Base-by-base conservation (phyloP, 2,797 vertebrate genomes). In the Notolepis coatsorum region DNA sequence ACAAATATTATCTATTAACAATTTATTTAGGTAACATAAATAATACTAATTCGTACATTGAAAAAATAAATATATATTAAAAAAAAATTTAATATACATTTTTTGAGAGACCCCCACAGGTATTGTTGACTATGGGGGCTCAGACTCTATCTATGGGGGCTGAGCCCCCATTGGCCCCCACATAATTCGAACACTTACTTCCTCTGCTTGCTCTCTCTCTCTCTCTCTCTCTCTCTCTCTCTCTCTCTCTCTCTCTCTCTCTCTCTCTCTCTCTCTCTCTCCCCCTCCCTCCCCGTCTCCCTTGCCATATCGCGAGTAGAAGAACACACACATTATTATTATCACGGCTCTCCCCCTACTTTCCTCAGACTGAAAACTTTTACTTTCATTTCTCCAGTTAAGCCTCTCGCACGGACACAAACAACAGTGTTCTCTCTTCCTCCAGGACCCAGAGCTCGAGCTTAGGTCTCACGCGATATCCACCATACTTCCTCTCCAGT, bases 361-460 rank as follows among this genome's bases (percentile, higher is more conserved):
- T 66, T 60, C 24, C 17, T 68, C 15, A 21, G 21, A 12, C 51
- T 67, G 58, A 53, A 31, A 70, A 71, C 38, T 58, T 35, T 38
- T 75, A 61, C 64, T 77, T 77, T 53, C 12, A 38, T 59, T 73
- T 72, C 64, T 54, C 30, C 60, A 60, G 50, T 74, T 62, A 52
- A 71, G 56, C 54, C 12, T 45, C 5, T 18, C 73, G 66, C 31
- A 45, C 52, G 39, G 60, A 65, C 65, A 17, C 66, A 62, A 66
- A 50, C 35, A 71, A 79, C 55, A 23, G 53, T 54, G 62, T 46
- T 73, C 65, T 81, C 72, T 84, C 73, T 83, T 81, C 82, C 77
- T 86, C 42, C 69, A 80, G 84, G 81, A 86, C 80, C n/a, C n/a
- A n/a, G n/a, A n/a, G 71, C 78, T 75, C 71, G 68, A 80, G 74